phyloP scores from a whole-genome alignment of 2,113 vertebrate genomes.

The zebrafish (Danio rerio) region GRCz12tu NC_133193.1:38935501-38936000 shows the following conservation, averaged over 20 bases:
- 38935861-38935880: not conserved
- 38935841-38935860: conserved; percentile 9
- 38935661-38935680: conserved; percentile 52
- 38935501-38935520: conserved; percentile 42
- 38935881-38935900: conserved; percentile 34
- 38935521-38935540: conserved; percentile 45
- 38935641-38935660: conserved; percentile 58
- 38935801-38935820: conserved; percentile 26
- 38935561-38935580: conserved; percentile 39
- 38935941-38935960: conserved; percentile 43
- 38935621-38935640: conserved; percentile 55
- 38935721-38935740: conserved; percentile 58
- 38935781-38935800: conserved; percentile 56
- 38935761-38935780: conserved; percentile 56
- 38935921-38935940: conserved; percentile 58
- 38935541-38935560: conserved; percentile 40
- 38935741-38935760: conserved; percentile 52
- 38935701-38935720: conserved; percentile 56
- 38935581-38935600: conserved; percentile 20
- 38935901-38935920: conserved; percentile 64
- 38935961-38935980: conserved; percentile 56
- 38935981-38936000: conserved; percentile 54
- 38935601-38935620: conserved; percentile 39
- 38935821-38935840: conserved; percentile 28
- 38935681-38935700: conserved; percentile 65